Evolutionary conservation across 2,797 vertebrate species (phyloP), one percentile per base, ranked within the genome.

Genomic region (Myotis findleyi): DNA sequence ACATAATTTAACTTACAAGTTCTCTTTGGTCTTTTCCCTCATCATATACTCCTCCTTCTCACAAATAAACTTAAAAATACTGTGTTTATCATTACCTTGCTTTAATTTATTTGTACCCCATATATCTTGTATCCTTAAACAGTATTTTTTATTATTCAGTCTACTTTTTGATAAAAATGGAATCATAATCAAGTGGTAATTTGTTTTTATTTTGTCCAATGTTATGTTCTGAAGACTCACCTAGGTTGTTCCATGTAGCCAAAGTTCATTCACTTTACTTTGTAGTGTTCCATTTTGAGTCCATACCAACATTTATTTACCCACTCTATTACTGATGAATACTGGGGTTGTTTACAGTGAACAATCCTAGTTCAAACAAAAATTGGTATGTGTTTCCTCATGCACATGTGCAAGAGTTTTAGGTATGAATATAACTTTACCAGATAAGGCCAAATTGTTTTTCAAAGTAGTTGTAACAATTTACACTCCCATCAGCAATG

Each of bases 151-250:
- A 87, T 51, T 91, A 49, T 47, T 93, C 44, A 86, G 66, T 55
- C 64, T 80, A 62, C 76, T 89, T 90, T 68, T 76, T 85, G 13
- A 91, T 91, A 72, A 93, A 95, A 96, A 71, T n/a, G 25, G n/a
- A 91, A 95, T 53, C 5, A 64, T 81, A 81, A 91, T 73, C 41
- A 62, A 94, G 59, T 57, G 14, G n/a, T 55, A 36, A 93, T 41
- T 68, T 77, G 25, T 20, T 80, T 66, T 81, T 81, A 33, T 68
- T 71, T 36, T 44, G 21, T n/a, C 55, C 27, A 75, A 91, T 66
- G 27, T 69, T 69, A 93, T 38, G 36, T 85, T 88, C 90, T 92
- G 57, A 91, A 96, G 59, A 64, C 62, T 77, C 9, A n/a, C 23
- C 59, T 51, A 79, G 11, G 64, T 49, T 80, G n/a, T 71, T 69